These are phyloP conservation scores for Cettia cetti DNA, from an alignment of 2,113 vertebrate species.

Conservation along the genomic window DNA sequence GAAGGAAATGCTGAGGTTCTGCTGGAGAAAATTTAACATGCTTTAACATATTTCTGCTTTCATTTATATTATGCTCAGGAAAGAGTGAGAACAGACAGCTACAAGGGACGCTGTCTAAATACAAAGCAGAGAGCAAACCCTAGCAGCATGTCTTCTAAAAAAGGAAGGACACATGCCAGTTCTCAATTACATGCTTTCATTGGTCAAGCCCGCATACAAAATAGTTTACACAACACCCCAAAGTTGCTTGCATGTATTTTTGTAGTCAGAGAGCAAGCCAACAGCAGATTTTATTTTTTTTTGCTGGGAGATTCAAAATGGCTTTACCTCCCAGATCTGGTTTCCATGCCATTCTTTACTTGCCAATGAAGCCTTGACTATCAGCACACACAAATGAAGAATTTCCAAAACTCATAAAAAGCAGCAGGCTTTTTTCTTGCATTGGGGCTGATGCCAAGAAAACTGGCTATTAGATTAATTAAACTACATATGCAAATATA, in stretches of 20 bases:
- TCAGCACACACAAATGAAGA: background rate
- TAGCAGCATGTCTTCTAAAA: background rate
- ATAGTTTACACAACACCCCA: conserved; percentile 3
- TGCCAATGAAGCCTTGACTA: background rate
- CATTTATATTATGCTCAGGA: background rate
- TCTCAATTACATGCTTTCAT: conserved; percentile 29
- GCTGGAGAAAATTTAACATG: background rate
- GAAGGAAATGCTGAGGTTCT: background rate
- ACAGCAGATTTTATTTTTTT: background rate
- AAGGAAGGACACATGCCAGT: background rate
- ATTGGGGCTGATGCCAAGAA: background rate
- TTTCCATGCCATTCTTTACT: background rate
- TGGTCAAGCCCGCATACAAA: conserved; percentile 7
- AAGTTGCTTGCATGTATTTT: background rate
- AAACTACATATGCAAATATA: background rate
- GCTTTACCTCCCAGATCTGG: background rate
- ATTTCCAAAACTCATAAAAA: background rate
- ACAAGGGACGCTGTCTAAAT: conserved; percentile 15
- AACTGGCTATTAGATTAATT: background rate
- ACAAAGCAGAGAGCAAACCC: conserved; percentile 47
- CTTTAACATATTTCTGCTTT: conserved; percentile 32
- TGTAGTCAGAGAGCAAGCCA: background rate
- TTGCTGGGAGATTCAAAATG: background rate
- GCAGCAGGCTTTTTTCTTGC: background rate
- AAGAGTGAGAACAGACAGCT: conserved; percentile 39